Conservation (phyloP, 2,888 invertebrate genomes). For the Urechis unicinctus region DNA sequence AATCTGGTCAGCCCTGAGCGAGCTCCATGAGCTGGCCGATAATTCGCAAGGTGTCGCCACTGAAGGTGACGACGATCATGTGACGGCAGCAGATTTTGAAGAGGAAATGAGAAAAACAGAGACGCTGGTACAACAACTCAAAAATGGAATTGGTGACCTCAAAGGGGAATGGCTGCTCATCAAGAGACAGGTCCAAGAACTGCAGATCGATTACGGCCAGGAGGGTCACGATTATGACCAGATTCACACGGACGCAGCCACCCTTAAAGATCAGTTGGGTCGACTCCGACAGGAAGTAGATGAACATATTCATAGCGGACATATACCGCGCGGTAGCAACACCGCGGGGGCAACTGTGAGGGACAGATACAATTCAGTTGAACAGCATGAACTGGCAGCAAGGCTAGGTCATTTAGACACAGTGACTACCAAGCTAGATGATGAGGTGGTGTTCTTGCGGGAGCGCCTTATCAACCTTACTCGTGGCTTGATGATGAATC, state of each 20-base stretch:
- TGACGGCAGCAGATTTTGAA: not conserved
- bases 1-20: not conserved
- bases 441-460: too few relatives aligned
- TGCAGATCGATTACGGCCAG: constrained; percentile 25
- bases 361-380: not conserved
- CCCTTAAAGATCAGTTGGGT: constrained; percentile 17
- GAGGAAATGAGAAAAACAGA: not conserved
- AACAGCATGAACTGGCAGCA: too few relatives aligned
- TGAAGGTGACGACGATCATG: too few relatives aligned
- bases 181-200: constrained; percentile 37
- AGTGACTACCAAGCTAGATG: too few relatives aligned
- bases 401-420: too few relatives aligned
- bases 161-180: constrained; percentile 46
- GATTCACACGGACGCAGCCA: constrained; percentile 19
- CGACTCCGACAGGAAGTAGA: too few relatives aligned
- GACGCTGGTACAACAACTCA: constrained; percentile 19
- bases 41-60: not conserved
- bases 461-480: too few relatives aligned
- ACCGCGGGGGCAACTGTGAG: not conserved
- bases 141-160: constrained; percentile 37
- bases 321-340: too few relatives aligned
- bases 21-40: not conserved
- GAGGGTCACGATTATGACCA: constrained; percentile 14
- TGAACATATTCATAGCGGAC: too few relatives aligned
- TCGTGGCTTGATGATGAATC: too few relatives aligned